Evolutionary conservation across 2,797 vertebrate species (phyloP).

Genomic region (Limnodromus scolopaceus): DNA sequence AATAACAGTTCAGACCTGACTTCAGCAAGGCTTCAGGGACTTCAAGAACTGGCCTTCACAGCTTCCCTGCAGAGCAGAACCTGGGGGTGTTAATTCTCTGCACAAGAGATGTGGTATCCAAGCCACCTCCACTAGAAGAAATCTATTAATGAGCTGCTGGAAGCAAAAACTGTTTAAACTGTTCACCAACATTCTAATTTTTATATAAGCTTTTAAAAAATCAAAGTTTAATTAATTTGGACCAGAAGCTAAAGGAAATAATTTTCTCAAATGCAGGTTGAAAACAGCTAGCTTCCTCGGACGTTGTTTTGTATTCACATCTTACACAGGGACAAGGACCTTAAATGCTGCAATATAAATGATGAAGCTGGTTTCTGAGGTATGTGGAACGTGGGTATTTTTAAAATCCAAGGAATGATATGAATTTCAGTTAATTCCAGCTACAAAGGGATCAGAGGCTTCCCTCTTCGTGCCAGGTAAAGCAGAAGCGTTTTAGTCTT

Average conservation of each 20-base stretch:
- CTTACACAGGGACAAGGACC: not conserved
- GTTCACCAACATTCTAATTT: not conserved
- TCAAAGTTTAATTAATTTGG: not conserved
- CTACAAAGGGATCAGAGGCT: constrained; percentile 22
- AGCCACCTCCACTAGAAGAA: not conserved
- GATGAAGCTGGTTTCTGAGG: not conserved
- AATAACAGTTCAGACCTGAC: not conserved
- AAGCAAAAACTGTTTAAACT: not conserved
- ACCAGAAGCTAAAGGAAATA: not conserved
- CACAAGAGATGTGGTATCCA: not conserved
- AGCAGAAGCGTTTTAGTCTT: constrained; percentile 17
- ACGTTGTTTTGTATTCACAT: not conserved
- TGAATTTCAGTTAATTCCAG: constrained; percentile 9
- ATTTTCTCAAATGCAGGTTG: not conserved
- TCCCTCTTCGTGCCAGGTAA: constrained; percentile 42
- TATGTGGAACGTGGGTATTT: not conserved
- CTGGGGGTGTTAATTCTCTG: not conserved
- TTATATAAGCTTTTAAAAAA: not conserved
- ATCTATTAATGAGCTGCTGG: not conserved
- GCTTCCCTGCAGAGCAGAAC: not conserved
- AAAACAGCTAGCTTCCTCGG: not conserved
- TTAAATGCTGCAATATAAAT: not conserved
- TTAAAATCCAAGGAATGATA: not conserved
- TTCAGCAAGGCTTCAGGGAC: not conserved
- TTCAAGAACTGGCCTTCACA: not conserved